phyloP scores from a whole-genome alignment of 2,113 vertebrate genomes.

The Opisthocomus hoazin region DNA sequence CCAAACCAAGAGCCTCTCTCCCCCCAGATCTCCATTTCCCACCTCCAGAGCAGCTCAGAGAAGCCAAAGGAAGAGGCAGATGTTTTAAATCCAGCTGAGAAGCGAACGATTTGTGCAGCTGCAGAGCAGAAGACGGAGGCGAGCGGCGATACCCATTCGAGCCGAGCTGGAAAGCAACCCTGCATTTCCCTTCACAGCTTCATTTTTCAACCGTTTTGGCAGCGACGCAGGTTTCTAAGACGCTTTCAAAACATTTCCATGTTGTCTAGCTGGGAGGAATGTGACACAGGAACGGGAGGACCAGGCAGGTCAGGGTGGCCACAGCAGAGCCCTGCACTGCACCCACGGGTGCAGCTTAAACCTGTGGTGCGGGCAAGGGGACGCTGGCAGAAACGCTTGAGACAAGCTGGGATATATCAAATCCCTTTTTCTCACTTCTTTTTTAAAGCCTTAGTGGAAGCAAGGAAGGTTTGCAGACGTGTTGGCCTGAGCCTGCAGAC shows the following conservation, averaged over 20 bases:
- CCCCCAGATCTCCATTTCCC: not conserved
- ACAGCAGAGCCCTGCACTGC: not conserved
- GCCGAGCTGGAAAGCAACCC: not conserved
- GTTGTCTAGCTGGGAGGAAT: conserved; percentile 3
- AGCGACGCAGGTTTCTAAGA: conserved; percentile 3
- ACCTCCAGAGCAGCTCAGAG: not conserved
- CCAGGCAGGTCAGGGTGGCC: not conserved
- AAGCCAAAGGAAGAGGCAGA: not conserved
- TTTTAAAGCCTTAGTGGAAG: not conserved
- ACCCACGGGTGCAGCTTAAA: not conserved
- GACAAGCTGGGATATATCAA: not conserved
- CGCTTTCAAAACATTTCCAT: conserved; percentile 28
- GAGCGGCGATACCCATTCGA: rapidly evolving
- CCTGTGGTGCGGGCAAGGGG: rapidly evolving
- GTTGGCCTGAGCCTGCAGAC: not conserved
- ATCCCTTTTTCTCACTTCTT: not conserved
- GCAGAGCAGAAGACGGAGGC: not conserved
- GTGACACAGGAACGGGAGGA: not conserved
- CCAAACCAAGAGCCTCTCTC: not conserved
- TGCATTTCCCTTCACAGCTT: not conserved
- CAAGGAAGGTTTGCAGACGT: not conserved
- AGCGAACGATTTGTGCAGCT: not conserved
- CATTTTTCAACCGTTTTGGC: conserved; percentile 16
- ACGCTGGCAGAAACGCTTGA: rapidly evolving
- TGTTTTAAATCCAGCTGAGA: not conserved